These are phyloP conservation scores for Melikaiella ostensackeni DNA, from an alignment of 2,888 invertebrate species.

Conservation along the genomic window DNA sequence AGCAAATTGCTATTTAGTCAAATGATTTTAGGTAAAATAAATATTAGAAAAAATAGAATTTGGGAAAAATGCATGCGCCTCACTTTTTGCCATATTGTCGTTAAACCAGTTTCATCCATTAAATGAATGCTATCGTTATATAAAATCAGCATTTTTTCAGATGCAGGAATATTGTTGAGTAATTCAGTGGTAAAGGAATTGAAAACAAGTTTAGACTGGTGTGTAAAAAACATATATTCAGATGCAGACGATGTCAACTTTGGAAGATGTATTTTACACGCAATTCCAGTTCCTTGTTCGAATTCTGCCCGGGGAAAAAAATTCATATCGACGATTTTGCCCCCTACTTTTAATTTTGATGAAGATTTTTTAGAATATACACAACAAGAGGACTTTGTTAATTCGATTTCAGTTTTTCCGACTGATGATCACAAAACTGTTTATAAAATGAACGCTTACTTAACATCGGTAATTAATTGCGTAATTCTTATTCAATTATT, in stretches of 20 bases:
- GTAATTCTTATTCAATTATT: background rate
- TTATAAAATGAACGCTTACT: slow-evolving; percentile 86
- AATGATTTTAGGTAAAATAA: too few relatives aligned
- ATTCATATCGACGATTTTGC: slow-evolving; percentile 62
- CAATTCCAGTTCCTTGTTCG: slow-evolving; percentile 82
- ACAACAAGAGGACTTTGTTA: slow-evolving; percentile 77
- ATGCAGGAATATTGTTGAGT: slow-evolving; percentile 92
- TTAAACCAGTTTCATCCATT: too few relatives aligned
- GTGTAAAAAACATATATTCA: slow-evolving; percentile 91
- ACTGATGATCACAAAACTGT: slow-evolving; percentile 81
- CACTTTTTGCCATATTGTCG: too few relatives aligned
- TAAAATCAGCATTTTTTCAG: slow-evolving; percentile 76
- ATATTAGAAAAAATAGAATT: too few relatives aligned
- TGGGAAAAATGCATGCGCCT: too few relatives aligned
- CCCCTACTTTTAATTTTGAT: slow-evolving; percentile 73
- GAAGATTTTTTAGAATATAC: slow-evolving; percentile 75
- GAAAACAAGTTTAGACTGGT: slow-evolving; percentile 90
- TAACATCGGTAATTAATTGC: slow-evolving; percentile 80
- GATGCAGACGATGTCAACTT: slow-evolving; percentile 91
- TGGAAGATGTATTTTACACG: slow-evolving; percentile 90
- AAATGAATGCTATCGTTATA: background rate
- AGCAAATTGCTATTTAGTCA: too few relatives aligned
- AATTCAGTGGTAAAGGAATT: slow-evolving; percentile 90
- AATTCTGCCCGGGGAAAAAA: slow-evolving; percentile 79
- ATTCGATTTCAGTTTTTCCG: slow-evolving; percentile 83